Evolutionary conservation across 2,888 invertebrate genomes (phyloP), one percentile per base, ranked within the genome.

Genomic region (Galeopsomyia nigrocyanea): DNA sequence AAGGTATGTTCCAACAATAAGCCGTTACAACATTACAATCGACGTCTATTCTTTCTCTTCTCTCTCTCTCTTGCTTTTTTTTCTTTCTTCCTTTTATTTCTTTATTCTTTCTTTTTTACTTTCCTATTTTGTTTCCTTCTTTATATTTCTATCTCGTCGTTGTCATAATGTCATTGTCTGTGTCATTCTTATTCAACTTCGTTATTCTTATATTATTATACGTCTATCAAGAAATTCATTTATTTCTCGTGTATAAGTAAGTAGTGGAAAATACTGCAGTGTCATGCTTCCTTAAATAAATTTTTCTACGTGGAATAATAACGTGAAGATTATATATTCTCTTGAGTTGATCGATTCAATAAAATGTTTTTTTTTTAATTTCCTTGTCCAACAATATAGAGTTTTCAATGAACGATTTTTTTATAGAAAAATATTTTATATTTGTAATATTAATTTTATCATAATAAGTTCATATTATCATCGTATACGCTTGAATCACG

Each of bases 1-100:
- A 87, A 88, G 88, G 89, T 88, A 88, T 84, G 88, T 88, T 83
- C 39, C 80, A 81, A 76, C 71, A 39, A 39, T 39, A 39, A 39
- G 68, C 70, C 76, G 73, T 68, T 76, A 73, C 39, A 74, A 72
- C 73, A 74, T 58, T 64, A 55, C 58, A 62, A 58, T 65, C 39
- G 60, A 70, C 58, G 22, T 51, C 39, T 65, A 21, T 58, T 62
- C 56, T 62, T 16, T 56, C 9, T 66, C 47, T 60, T 26, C 26
- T 26, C 26, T 26, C 26, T 26, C 26, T 26, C 26, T 26, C 26
- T 26, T 26, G 26, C 26, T 26, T 26, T 26, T 26, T 5, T 26
- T 26, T n/a, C n/a, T 3, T 26, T 26, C 26, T 26, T 26, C 26
- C 26, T 26, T 26, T 26, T 26, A 26, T 26, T 26, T 26, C 26